Conservation (phyloP, 2,113 vertebrate species). For the Meriones unguiculatus region DNA sequence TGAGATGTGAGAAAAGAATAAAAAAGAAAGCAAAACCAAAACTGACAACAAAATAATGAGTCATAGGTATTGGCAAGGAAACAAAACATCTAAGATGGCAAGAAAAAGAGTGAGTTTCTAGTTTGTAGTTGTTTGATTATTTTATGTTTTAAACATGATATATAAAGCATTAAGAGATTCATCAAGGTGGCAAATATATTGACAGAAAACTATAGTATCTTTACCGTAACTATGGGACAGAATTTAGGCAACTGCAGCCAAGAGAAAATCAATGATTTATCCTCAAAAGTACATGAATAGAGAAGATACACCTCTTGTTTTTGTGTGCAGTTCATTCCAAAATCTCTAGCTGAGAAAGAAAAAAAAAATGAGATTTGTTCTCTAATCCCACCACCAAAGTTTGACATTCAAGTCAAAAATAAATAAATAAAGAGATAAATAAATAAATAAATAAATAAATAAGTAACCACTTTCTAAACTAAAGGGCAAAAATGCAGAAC, state of each 20-base stretch:
- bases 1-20: neutral
- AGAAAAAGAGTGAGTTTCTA: neutral
- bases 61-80: neutral
- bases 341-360: neutral
- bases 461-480: neutral
- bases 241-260: neutral
- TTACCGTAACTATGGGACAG: neutral
- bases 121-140: neutral
- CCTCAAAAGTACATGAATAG: neutral
- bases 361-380: conserved; percentile 32
- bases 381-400: neutral
- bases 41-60: neutral
- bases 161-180: neutral
- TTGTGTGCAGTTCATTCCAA: neutral
- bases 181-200: conserved; percentile 1
- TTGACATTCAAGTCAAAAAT: neutral
- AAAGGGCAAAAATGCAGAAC: neutral
- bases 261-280: neutral
- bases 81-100: conserved; percentile 13
- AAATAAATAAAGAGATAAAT: too few relatives aligned
- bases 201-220: neutral
- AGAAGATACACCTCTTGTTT: neutral
- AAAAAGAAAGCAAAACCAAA: neutral
- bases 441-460: too few relatives aligned
- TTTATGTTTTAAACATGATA: neutral